phyloP scores from a whole-genome alignment of 2,113 vertebrate species.

The Axis porcinus region DNA sequence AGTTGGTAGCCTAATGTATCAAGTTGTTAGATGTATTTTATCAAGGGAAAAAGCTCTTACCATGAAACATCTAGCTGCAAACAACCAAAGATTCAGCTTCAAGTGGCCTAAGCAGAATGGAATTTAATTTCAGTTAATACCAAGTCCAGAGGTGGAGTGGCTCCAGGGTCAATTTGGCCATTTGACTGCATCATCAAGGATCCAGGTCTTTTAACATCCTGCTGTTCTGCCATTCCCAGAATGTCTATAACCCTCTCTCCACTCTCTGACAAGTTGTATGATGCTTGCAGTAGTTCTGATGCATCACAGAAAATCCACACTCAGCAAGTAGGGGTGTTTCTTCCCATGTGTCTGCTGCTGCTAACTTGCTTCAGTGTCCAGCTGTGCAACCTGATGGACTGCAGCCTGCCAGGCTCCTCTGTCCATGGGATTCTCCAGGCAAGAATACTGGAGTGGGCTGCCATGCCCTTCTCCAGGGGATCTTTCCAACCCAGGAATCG shows the following conservation, averaged over 20 bases:
- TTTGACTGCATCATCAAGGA: neutral
- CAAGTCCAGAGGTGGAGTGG: neutral
- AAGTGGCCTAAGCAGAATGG: neutral
- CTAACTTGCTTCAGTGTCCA: neutral
- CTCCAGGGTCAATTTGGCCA: fast-evolving
- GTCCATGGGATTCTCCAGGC: neutral
- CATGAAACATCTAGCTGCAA: neutral
- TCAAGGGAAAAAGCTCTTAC: neutral
- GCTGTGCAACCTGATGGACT: neutral
- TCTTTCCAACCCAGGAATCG: neutral
- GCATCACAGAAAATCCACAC: neutral
- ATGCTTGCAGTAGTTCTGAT: neutral
- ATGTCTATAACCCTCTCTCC: neutral
- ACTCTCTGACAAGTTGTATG: neutral
- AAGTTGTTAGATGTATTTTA: neutral
- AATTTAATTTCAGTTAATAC: neutral
- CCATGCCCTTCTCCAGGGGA: neutral
- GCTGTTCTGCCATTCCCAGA: neutral
- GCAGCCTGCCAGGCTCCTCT: neutral
- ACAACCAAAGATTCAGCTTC: neutral
- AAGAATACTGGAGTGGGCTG: neutral
- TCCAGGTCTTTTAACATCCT: neutral
- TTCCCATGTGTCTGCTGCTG: neutral
- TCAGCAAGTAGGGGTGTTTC: neutral
- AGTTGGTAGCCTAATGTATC: fast-evolving